phyloP scores from a whole-genome alignment of 2,797 vertebrate genomes.

The Phalanger gymnotis region DNA sequence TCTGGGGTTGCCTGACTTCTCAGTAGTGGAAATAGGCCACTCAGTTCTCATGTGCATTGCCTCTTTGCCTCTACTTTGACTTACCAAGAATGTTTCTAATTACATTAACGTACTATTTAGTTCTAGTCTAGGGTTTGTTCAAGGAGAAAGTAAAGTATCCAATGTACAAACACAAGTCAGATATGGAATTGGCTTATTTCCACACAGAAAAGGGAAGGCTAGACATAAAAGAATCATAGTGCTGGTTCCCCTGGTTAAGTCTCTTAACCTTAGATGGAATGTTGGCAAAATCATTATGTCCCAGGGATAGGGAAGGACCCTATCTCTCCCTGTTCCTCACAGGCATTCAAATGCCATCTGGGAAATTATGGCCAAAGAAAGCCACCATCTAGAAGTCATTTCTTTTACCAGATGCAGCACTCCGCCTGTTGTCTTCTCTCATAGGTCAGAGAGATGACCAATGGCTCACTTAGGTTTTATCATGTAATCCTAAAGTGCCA shows the following conservation, averaged over 20 bases:
- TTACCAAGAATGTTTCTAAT: neutral
- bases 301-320: neutral
- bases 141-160: neutral
- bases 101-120: neutral
- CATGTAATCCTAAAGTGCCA: neutral
- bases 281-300: neutral
- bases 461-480: neutral
- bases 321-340: neutral
- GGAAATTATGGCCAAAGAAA: neutral
- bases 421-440: neutral
- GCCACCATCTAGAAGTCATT: neutral
- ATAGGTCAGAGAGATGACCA: neutral
- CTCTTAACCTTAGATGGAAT: neutral
- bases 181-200: neutral
- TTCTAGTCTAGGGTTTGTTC: neutral
- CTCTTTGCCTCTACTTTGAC: neutral
- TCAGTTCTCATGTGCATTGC: neutral
- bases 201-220: neutral
- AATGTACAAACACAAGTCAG: neutral
- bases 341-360: neutral
- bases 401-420: neutral
- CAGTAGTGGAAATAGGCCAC: neutral
- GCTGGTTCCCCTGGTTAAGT: neutral
- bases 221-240: neutral
- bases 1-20: neutral